phyloP scores from a whole-genome alignment of 2,888 invertebrate genomes.

The Clivina fossor region DNA sequence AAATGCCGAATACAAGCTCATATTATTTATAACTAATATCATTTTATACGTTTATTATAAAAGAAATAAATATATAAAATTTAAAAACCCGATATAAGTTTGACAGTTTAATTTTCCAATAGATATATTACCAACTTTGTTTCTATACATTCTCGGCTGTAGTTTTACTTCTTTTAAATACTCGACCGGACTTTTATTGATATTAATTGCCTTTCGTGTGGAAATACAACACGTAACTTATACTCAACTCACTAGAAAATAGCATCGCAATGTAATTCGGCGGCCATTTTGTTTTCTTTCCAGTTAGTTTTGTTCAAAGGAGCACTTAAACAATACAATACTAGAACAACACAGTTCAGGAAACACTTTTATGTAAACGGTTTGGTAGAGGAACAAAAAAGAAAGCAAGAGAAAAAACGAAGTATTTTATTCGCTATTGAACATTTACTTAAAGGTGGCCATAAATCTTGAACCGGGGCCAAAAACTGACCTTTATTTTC shows the following conservation, averaged over 20 bases:
- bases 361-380: constrained; percentile 6
- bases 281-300: constrained; percentile 19
- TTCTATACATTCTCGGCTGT: no score
- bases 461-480: constrained; percentile 22
- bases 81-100: constrained; percentile 19
- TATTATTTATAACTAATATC: no score
- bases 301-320: neutral
- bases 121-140: constrained; percentile 31
- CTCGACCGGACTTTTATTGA: constrained; percentile 44
- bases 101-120: constrained; percentile 34
- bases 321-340: constrained; percentile 23
- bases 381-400: no score
- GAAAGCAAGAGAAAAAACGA: constrained; percentile 17
- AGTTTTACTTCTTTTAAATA: constrained; percentile 39
- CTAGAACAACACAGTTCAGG: constrained; percentile 12
- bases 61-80: constrained; percentile 16
- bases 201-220: constrained; percentile 42
- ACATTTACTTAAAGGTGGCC: constrained; percentile 18
- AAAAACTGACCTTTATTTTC: constrained; percentile 29
- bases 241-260: no score
- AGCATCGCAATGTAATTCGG: no score
- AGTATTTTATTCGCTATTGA: constrained; percentile 23
- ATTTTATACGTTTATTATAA: constrained; percentile 4
- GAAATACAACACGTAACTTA: constrained; percentile 31
- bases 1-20: no score